Evolutionary conservation across 2,113 vertebrate species (phyloP), one percentile per base, ranked within the genome.

Genomic region (Labeo rohita): DNA sequence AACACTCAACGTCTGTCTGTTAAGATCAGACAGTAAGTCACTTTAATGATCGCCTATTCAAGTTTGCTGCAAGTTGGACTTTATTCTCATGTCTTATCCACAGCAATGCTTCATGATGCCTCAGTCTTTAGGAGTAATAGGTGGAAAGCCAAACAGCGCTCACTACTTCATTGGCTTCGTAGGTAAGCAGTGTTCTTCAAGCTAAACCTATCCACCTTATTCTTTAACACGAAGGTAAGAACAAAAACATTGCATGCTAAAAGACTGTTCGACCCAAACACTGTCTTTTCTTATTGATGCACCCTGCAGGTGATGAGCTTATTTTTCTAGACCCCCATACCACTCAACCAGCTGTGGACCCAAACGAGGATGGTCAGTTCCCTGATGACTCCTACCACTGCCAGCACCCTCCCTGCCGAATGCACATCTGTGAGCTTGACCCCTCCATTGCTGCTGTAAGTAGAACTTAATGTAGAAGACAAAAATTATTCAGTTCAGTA

Each of bases 101-200:
- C 95, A 99, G 98, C 97, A 96, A 93, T 99, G 98, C 92, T 99
- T 99, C 94, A 98, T 96, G 98, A 95, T 98, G 96, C 96, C 97
- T 68, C 98, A 99, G 92, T 99, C 98, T 59, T 94, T 99, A 90
- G 98, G 98, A 56, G 98, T 99, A 80, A 98, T 99, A 16, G 98
- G 98, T 88, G 98, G 98, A 78, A 98, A 98, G 91, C 98, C 98
- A 84, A 99, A 99, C 95, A 99, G 98, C 79, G 98, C 98, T 87
- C 98, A 99, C 94, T 99, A 98, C 95, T 99, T 99, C 94, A 99
- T 99, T 80, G 98, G 98, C 91, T 99, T 96, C 76, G 96, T 99
- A 28, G 98, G 98, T 99, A 95, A 93, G 96, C 95, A 54, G 54
- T 9, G 34, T 76, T 18, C 52, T 75, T 80, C 18, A 86, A 52